Evolutionary conservation across 1,140 invertebrate genomes (phyloP), one percentile per base, ranked within the genome.

Genomic region (Aphis gossypii): DNA sequence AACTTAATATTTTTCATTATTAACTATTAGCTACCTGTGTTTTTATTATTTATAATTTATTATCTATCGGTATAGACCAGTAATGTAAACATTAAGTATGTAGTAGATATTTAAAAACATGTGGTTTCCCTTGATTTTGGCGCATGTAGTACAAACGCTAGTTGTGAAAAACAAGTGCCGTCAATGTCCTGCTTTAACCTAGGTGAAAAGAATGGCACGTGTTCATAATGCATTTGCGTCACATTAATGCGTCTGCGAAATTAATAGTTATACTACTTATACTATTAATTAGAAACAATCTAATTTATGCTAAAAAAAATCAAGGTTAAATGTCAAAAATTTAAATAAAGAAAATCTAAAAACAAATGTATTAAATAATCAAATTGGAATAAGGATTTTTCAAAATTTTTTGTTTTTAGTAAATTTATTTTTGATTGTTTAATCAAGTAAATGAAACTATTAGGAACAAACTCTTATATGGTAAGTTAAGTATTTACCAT

Each of bases 41-140:
- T 76, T 76, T 76, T 76, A 35, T 76, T 8, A 76, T 76, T 76
- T 76, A 1, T 20, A 18, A 76, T 18, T 6, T 18, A n/a, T 14
- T 18, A 35, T 76, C 30, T n/a, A 76, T 76, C 4, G 7, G 60
- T 76, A 18, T 76, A n/a, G 30, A n/a, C 14, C 30, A n/a, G 60
- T 35, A 76, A n/a, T n/a, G 11, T 35, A n/a, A 76, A 76, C 60
- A 76, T 76, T 83, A 83, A 38, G 35, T 83, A 68, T 30, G 9
- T 11, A 38, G 76, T 38, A 38, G 20, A 18, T 35, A 25, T 44
- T 30, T 84, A 44, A 30, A 44, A 35, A 88, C 44, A 88, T 88
- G 46, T 48, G n/a, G 86, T 88, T 88, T 48, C 86, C 86, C 86
- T 88, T 88, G 86, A 88, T 88, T 88, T 88, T 88, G 86, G 86